Evolutionary conservation across 2,888 invertebrate genomes (phyloP), one percentile per base, ranked within the genome.

Genomic region (Chrysolina americana): DNA sequence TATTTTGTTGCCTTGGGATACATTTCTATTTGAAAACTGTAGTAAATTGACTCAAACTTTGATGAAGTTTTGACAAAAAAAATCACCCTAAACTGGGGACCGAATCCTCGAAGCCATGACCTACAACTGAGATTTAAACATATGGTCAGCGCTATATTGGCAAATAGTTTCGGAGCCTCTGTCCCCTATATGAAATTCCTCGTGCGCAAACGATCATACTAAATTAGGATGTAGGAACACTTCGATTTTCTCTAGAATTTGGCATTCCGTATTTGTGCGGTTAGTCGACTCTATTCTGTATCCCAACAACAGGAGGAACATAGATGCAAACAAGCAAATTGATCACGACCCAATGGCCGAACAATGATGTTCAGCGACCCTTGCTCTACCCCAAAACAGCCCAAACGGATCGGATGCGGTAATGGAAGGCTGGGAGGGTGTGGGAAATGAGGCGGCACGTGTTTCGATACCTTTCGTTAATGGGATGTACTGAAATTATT

Each of bases 351-450:
- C 73, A 13, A 69, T 69, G 69, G 59, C 73, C 69, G 69, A 70
- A 72, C 75, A 75, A 69, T 75, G 72, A 75, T 65, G 70, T 65
- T 69, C 66, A 66, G 65, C 70, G 70, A 59, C 74, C 74, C 63
- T 71, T 65, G 21, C 64, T 63, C 59, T 53, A 53, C 73, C 50
- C 50, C 53, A 56, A 56, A 59, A 65, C 59, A 59, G 36, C 59
- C n/a, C 59, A n/a, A 59, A 59, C 59, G 59, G 59, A 17, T 59
- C 59, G 71, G 56, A 56, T 36, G 19, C 65, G 65, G 47, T 65
- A 65, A 65, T 62, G 69, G 66, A 21, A 59, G 59, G 47, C 13
- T 15, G 62, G 41, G 53, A 19, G 63, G 63, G 64, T 50, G 36
- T 36, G 36, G 68, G 36, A 69, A 70, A 41, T 19, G 41, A 50